phyloP scores from a whole-genome alignment of 92 coral and sea anemone genomes.

The Micromussa lordhowensis region DNA sequence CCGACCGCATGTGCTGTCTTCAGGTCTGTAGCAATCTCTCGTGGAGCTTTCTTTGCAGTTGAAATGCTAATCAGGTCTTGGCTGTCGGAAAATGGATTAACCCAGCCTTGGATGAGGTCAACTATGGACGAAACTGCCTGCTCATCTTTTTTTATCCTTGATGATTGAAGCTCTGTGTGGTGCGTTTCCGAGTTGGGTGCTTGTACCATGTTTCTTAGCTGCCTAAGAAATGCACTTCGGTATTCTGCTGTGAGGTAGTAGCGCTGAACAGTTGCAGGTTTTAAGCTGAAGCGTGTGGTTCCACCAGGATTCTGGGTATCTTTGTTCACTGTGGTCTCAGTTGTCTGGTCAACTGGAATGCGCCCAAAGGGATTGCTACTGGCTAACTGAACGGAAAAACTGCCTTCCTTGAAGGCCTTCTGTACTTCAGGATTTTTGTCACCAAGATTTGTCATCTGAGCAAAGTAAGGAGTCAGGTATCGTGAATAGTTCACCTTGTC shows the following conservation, averaged over 20 bases:
- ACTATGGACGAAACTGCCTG: slow-evolving; percentile 10
- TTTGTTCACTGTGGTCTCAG: slow-evolving; percentile 30
- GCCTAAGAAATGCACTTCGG: slow-evolving; percentile 13
- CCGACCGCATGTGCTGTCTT: slow-evolving; percentile 36
- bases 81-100: slow-evolving; percentile 39
- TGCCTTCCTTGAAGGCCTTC: slow-evolving; percentile 24
- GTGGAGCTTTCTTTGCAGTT: slow-evolving; percentile 41
- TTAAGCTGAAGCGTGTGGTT: slow-evolving; percentile 25
- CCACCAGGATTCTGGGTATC: slow-evolving; percentile 40
- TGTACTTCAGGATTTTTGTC: slow-evolving; percentile 50
- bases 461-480: slow-evolving; percentile 55
- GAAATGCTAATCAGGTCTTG: slow-evolving; percentile 49
- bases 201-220: slow-evolving; percentile 47
- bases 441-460: slow-evolving; percentile 56
- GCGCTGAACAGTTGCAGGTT: slow-evolving; percentile 17
- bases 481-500: slow-evolving; percentile 55
- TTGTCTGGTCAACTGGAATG: slow-evolving; percentile 53
- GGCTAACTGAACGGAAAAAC: slow-evolving; percentile 34
- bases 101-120: slow-evolving; percentile 34
- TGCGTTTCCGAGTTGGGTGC: slow-evolving; percentile 14
- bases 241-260: slow-evolving; percentile 9
- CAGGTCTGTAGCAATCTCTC: slow-evolving; percentile 32
- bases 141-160: slow-evolving; percentile 51
- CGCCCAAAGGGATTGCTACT: slow-evolving; percentile 45
- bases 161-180: slow-evolving; percentile 35